Base-by-base conservation (phyloP, 1,140 invertebrate species). In the Trachelipus rathkii region DNA sequence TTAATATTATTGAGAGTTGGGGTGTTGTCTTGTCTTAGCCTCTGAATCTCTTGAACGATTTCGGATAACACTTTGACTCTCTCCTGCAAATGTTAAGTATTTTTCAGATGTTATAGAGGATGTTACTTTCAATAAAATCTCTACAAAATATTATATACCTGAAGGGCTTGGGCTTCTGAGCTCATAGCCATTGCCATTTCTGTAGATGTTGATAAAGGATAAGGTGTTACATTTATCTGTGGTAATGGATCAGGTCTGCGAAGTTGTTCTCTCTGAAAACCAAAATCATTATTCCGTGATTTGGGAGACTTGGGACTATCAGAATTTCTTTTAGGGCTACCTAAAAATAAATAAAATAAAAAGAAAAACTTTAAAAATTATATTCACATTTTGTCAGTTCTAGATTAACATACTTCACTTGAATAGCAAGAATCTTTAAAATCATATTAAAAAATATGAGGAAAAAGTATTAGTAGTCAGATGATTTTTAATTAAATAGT, bases 21-120 rank as follows among this genome's bases (percentile, higher is more conserved):
- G 50, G 81, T 77, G 77, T 82, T 71, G 60, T 90, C 87, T 45
- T 87, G 87, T 67, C 93, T 87, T 81, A 94, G 92, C 79, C 89
- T 89, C 84, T 96, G 91, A 81, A 95, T 91, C 73, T 95, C 90
- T 84, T 91, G 90, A 45, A 95, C 88, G 9, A 93, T 84, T 70
- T 89, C 88, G 82, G 92, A 90, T 7, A 95, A 86, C 45, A 90
- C 89, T 83, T 93, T 91, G 13, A 95, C 84, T 45, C 92, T 88
- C 82, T 96, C 94, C 89, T 94, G 78, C 8, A 86, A 84, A 77
- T 68, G 71, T 33, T 67, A 21, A 66, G 69, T 19, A 23, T 44
- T 66, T 7, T 19, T 19, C 60, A 66, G n/a, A 66, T n/a, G 60
- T n/a, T 66, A 23, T 19, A 66, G 60, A 66, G 60, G 21, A 66